Evolutionary conservation across 2,888 invertebrate genomes (phyloP).

Genomic region (Lepidochitona cinerea): DNA sequence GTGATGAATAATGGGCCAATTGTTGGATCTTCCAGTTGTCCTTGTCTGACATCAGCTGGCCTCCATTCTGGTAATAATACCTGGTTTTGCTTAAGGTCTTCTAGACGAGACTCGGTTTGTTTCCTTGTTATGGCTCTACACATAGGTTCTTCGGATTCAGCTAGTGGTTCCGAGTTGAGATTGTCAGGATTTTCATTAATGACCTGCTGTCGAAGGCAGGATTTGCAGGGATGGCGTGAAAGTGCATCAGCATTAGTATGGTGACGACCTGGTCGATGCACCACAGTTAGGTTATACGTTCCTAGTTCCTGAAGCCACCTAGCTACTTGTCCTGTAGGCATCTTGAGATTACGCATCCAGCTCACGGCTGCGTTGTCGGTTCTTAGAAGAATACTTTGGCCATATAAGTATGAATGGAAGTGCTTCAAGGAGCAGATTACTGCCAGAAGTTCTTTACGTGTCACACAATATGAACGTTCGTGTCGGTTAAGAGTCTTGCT

Average conservation of each 20-base stretch:
- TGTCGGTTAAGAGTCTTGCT: slow-evolving; percentile 1
- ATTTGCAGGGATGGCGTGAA: background rate
- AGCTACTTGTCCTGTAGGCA: background rate
- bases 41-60: background rate
- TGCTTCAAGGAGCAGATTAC: slow-evolving; percentile 6
- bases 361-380: slow-evolving; percentile 9
- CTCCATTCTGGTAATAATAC: no score
- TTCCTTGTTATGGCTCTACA: background rate
- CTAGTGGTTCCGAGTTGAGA: no score
- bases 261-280: background rate
- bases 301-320: background rate
- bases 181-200: no score
- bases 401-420: slow-evolving; percentile 7
- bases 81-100: background rate
- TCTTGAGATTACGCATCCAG: background rate
- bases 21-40: background rate
- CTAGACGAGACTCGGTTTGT: background rate
- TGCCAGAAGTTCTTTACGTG: slow-evolving; percentile 10
- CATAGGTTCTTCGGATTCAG: no score
- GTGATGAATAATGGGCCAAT: background rate
- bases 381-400: background rate
- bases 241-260: background rate
- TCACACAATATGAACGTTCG: slow-evolving; percentile 16
- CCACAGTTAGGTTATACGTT: background rate
- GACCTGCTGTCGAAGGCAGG: background rate